Evolutionary conservation across 2,113 vertebrate genomes (phyloP).

Genomic region (Salvelinus sp.): DNA sequence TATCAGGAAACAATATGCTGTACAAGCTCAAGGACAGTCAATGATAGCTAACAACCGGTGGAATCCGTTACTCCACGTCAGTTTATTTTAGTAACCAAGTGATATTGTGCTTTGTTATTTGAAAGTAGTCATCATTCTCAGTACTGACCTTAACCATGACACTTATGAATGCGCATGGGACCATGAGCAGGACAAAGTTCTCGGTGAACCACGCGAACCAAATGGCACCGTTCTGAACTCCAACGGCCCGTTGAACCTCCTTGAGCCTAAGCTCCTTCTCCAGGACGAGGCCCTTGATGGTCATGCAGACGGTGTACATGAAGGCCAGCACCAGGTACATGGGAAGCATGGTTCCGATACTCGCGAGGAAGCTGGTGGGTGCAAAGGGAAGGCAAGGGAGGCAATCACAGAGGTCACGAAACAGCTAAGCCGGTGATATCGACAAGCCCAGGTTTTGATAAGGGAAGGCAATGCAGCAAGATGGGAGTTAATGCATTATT

Average conservation of each 20-base stretch:
- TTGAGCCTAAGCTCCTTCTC: constrained; percentile 70
- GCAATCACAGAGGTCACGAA: constrained; percentile 39
- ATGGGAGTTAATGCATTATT: background rate
- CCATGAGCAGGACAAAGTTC: constrained; percentile 56
- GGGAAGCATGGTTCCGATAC: constrained; percentile 67
- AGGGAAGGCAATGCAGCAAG: background rate
- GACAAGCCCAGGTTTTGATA: background rate
- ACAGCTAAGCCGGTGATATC: background rate
- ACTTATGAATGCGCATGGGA: constrained; percentile 68
- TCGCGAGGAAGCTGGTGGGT: constrained; percentile 70
- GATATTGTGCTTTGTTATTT: constrained; percentile 52
- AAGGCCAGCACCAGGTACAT: constrained; percentile 75
- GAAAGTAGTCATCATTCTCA: constrained; percentile 14
- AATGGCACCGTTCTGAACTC: constrained; percentile 54
- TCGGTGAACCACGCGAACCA: constrained; percentile 59
- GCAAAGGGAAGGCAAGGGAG: constrained; percentile 25
- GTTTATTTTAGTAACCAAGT: background rate
- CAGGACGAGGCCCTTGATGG: constrained; percentile 71
- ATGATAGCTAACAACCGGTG: background rate
- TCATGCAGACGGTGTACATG: constrained; percentile 60
- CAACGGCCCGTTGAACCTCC: constrained; percentile 60
- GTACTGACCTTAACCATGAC: constrained; percentile 75
- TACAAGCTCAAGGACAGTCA: background rate
- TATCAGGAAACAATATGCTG: background rate
- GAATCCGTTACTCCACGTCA: background rate